Evolutionary conservation across 1,140 invertebrate species (phyloP), one percentile per base, ranked within the genome.

Genomic region (Metopolophium dirhodum): DNA sequence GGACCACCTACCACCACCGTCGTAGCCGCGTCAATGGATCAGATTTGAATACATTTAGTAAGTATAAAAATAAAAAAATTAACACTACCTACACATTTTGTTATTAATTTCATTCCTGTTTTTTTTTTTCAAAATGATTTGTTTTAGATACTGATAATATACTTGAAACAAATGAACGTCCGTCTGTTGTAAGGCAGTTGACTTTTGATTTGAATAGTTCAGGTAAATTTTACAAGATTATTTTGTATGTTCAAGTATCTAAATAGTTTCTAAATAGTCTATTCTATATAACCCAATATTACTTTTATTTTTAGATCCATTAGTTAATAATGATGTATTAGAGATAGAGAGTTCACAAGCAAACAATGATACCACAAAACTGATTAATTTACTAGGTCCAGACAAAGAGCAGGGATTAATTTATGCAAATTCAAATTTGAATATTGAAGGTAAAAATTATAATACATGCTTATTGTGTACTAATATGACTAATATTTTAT

Each of bases 191-290:
- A 77, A 77, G 68, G n/a, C 9, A 77, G n/a, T 77, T 77, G 14
- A n/a, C 14, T 77, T 77, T 77, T n/a, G 68, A 77, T 77, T 77
- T n/a, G n/a, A 77, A n/a, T 77, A n/a, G 68, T 77, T 77, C n/a
- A 77, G n/a, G 9, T 77, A 77, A 57, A 57, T 57, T 57, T 57
- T 57, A 57, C 54, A 77, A 77, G 4, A 77, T 14, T n/a, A 77
- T 77, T 18, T 77, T 77, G 7, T 77, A 77, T 77, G 68, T 77
- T 57, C 22, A 0, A 57, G 22, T 57, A 57, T 77, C 68, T n/a
- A 61, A 61, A 30, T 61, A 61, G 30, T n/a, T 77, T 37, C 37
- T 37, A 37, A 37, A 37, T 37, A 37, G 37, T 77, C 3, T 77
- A 14, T 77, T 61, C 8, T 61, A 61, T 30, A 30, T n/a, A 26